A percentile compares a stretch with the other conserved stretches of the same genome.
Evolutionary conservation across 1,140 invertebrate genomes (phyloP).

Genomic region (Magallana angulata): DNA sequence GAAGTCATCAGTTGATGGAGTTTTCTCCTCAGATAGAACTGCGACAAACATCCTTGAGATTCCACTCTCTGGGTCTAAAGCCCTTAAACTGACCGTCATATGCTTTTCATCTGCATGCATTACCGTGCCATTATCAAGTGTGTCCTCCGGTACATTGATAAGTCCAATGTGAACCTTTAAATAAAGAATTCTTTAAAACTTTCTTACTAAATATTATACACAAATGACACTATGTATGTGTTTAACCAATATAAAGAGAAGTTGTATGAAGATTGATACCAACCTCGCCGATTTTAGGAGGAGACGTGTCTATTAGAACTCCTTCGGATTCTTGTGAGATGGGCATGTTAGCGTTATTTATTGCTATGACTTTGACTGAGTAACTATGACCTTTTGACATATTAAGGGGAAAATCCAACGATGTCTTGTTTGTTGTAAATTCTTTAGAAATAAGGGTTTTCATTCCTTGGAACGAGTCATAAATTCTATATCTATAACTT

Average conservation of each 20-base stretch:
- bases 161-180: not conserved
- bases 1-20: slow-evolving; percentile 36
- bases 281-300: slow-evolving; percentile 55
- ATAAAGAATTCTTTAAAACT: not conserved
- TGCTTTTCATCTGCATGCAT: slow-evolving; percentile 56
- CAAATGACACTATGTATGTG: too few species aligned
- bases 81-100: slow-evolving; percentile 56
- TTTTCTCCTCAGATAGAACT: slow-evolving; percentile 30
- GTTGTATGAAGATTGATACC: not conserved
- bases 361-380: slow-evolving; percentile 54
- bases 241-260: too few species aligned
- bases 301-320: slow-evolving; percentile 55
- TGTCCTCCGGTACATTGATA: slow-evolving; percentile 49
- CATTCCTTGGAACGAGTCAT: slow-evolving; percentile 48
- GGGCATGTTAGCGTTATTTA: slow-evolving; percentile 59
- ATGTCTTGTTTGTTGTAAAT: slow-evolving; percentile 11
- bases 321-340: slow-evolving; percentile 54
- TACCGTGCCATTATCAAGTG: slow-evolving; percentile 45
- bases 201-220: too few species aligned
- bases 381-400: slow-evolving; percentile 54
- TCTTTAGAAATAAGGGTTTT: slow-evolving; percentile 7
- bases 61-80: slow-evolving; percentile 55
- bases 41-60: slow-evolving; percentile 52
- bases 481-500: slow-evolving; percentile 57
- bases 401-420: not conserved